A percentile compares a stretch with the other conserved stretches of the same genome.
These are phyloP conservation scores for Metopolophium dirhodum DNA, from an alignment of 1,140 invertebrate genomes.

Conservation along the genomic window DNA sequence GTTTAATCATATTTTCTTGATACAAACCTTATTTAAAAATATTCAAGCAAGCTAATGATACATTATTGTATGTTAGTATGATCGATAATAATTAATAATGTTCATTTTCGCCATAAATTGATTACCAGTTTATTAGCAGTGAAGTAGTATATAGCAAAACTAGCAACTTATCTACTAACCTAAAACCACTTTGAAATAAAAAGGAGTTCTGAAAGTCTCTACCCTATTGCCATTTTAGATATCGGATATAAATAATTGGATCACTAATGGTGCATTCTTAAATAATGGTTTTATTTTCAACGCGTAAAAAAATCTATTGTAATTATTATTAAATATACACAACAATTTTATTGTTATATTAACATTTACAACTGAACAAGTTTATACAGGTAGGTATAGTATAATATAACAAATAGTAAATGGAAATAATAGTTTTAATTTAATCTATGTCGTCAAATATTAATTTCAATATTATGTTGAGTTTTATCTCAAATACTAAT, in stretches of 20 bases:
- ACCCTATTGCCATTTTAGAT: not conserved
- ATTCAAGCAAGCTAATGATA: not conserved
- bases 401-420: not conserved
- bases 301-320: not conserved
- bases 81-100: not conserved
- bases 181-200: not conserved
- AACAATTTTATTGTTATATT: not conserved
- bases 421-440: not conserved
- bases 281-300: not conserved
- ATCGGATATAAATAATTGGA: not conserved
- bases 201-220: not conserved
- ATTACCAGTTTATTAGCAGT: not conserved
- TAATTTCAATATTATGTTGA: not conserved
- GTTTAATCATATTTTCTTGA: too few species aligned
- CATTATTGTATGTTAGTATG: not conserved
- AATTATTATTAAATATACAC: not conserved
- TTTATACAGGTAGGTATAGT: too few species aligned
- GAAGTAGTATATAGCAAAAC: not conserved
- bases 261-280: not conserved
- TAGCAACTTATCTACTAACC: not conserved
- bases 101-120: not conserved
- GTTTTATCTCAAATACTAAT: not conserved
- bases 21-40: not conserved
- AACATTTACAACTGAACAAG: too few species aligned
- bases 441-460: not conserved